Base-by-base conservation (phyloP, 2,113 vertebrate species). In the Saguinus midas region DNA sequence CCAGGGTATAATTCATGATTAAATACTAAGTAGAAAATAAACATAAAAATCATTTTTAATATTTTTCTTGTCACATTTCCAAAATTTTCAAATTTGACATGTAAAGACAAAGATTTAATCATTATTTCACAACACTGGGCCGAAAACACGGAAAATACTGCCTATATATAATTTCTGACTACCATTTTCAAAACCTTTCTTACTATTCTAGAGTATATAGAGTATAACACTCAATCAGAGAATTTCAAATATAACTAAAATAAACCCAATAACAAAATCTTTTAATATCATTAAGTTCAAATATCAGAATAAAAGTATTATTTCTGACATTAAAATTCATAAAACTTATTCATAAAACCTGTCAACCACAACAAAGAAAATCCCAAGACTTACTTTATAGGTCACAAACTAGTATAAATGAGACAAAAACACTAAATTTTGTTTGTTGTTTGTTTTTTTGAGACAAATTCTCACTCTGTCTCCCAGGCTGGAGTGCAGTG, bases 291-390 rank as follows among this genome's bases (percentile, higher is more conserved):
- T 70, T 23, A 88, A 40, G 37, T 76, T 91, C 79, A 84, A 92
- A 97, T 84, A 76, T 8, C 43, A 87, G 35, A 78, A 85, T 89
- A 85, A 83, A 94, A 75, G n/a, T 45, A 58, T 50, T 82, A 86
- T 82, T 86, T 96, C 87, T 95, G 35, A 93, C 6, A 87, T 40
- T 75, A 97, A 89, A 83, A 73, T 76, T 96, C 17, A 75, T 83
- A 76, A 94, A 90, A 90, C 4, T 81, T 91, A 61, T 35, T 90
- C 29, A 80, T 78, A 83, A 90, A 97, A 50, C 8, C 35, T 37
- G 45, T 37, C 40, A 88, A 48, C n/a, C 48, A 92, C 73, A 86
- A 72, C 13, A 68, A 40, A 83, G 23, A 83, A 94, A 87, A 90
- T 76, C 64, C 40, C 66, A 86, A 91, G n/a, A 89, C 20, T 12